Evolutionary conservation across 2,888 invertebrate species (phyloP).

Genomic region (Pseudococcus viburni): DNA sequence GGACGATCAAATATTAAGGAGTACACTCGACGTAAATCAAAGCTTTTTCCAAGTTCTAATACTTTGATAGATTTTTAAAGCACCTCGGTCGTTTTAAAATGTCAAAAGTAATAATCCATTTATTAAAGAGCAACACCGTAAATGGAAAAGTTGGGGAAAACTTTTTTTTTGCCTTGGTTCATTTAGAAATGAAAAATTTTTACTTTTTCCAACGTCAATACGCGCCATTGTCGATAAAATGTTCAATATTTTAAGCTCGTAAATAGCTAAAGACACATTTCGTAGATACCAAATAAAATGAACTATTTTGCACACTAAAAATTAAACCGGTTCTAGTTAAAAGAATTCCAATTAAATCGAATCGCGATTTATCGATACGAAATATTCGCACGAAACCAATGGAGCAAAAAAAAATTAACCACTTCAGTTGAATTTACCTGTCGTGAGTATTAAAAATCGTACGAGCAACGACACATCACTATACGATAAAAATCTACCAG

Average conservation of each 20-base stretch:
- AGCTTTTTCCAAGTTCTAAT: slow-evolving; percentile 43
- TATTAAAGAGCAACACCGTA: slow-evolving; percentile 46
- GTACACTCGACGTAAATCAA: slow-evolving; percentile 42
- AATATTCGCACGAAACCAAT: background rate
- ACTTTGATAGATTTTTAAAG: slow-evolving; percentile 49
- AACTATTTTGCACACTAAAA: background rate
- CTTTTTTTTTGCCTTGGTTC: slow-evolving; percentile 1
- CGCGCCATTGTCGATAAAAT: background rate
- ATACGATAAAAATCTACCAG: background rate
- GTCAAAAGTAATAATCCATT: slow-evolving; percentile 58
- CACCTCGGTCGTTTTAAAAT: slow-evolving; percentile 49
- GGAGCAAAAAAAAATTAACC: background rate
- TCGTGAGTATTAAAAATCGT: background rate
- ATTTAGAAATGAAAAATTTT: slow-evolving; percentile 19
- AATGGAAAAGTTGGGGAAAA: slow-evolving; percentile 40
- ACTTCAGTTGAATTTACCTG: slow-evolving; percentile 13
- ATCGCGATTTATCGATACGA: background rate
- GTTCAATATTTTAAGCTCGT: background rate
- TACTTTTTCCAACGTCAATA: background rate
- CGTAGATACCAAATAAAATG: background rate
- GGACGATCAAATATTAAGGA: slow-evolving; percentile 37
- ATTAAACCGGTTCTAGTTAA: background rate
- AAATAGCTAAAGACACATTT: background rate
- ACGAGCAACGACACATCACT: background rate
- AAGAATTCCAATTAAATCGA: background rate